phyloP scores from a whole-genome alignment of 2,888 invertebrate genomes.

The Lysandra coridon region DNA sequence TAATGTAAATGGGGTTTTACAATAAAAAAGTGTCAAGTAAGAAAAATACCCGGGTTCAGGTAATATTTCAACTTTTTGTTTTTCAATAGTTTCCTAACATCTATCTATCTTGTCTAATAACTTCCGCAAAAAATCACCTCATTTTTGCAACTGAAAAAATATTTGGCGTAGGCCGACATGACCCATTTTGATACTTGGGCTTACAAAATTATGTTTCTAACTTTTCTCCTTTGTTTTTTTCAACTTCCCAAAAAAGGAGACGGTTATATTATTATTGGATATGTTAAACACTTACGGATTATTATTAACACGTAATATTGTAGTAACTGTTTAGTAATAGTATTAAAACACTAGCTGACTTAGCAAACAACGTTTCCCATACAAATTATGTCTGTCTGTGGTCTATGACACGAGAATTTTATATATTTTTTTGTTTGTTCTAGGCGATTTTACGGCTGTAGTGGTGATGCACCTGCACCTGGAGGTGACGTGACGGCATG shows the following conservation, averaged over 20 bases:
- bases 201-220: too few species aligned
- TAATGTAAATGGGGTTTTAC: slow-evolving; percentile 1
- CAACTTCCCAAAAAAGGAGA: too few species aligned
- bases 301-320: too few species aligned
- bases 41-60: background rate
- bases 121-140: background rate
- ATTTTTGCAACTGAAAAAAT: background rate
- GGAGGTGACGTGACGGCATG: slow-evolving; percentile 67
- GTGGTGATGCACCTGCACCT: slow-evolving; percentile 69
- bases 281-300: too few species aligned
- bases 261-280: too few species aligned
- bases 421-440: background rate
- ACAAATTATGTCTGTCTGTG: too few species aligned
- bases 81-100: background rate
- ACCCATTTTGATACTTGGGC: background rate
- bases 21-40: slow-evolving; percentile 25
- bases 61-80: slow-evolving; percentile 10
- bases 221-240: too few species aligned
- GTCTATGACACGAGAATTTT: too few species aligned
- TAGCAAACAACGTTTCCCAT: too few species aligned
- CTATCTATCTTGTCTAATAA: background rate
- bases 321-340: too few species aligned
- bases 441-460: background rate
- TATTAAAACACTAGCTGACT: too few species aligned
- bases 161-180: background rate